Percentiles rank a stretch among this genome's conserved stretches.
These are phyloP conservation scores for Scalopus aquaticus DNA, from an alignment of 2,113 vertebrate genomes.

Conservation along the genomic window DNA sequence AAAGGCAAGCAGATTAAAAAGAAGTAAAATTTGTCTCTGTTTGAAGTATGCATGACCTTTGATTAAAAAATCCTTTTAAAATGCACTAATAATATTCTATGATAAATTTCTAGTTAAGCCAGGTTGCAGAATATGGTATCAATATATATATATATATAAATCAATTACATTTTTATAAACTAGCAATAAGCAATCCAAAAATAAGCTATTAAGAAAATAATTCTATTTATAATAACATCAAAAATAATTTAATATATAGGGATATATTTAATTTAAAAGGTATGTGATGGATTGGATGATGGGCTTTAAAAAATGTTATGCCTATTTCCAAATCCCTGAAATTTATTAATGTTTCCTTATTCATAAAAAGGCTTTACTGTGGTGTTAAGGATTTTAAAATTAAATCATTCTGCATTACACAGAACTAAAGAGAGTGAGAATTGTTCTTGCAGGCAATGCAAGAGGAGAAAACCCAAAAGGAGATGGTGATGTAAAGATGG, in stretches of 20 bases:
- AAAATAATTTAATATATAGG: neutral
- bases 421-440: no score
- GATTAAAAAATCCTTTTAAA: neutral
- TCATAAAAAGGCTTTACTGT: neutral
- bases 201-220: no score
- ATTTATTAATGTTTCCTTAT: neutral
- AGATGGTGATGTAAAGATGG: neutral
- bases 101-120: neutral
- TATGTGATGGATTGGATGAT: neutral
- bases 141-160: no score
- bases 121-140: neutral
- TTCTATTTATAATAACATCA: no score
- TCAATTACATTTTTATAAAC: no score
- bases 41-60: neutral
- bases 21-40: no score
- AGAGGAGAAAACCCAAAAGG: neutral
- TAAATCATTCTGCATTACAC: neutral
- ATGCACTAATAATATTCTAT: neutral
- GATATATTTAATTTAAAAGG: neutral
- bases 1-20: neutral
- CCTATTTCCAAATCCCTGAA: neutral
- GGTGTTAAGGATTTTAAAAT: neutral
- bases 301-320: neutral
- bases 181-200: no score
- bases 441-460: no score